Base-by-base conservation (phyloP, 2,113 vertebrate genomes). In the Catagonus wagneri region DNA sequence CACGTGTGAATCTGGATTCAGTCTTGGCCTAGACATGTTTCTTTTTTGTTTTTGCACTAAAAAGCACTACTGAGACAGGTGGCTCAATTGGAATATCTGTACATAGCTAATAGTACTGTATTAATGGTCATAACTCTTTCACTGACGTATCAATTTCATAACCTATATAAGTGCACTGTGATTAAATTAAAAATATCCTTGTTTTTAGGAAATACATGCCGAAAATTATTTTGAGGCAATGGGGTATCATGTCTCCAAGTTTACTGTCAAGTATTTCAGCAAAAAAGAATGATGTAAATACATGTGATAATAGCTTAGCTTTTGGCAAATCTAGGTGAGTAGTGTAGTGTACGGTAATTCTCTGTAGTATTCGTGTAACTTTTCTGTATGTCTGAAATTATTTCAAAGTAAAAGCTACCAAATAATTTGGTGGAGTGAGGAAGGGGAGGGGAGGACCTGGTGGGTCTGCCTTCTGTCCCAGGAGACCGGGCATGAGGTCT, bases 331-430 rank as follows among this genome's bases (percentile, higher is more conserved):
- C 81, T 69, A 13, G 20, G 63, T n/a, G 22, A 50, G 39, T n/a
- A 22, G 10, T 60, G 3, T 56, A 54, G 7, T 60, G 3, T 56
- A 54, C 9, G 29, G 85, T 39, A 75, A 50, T 72, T 93, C 17
- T 85, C 72, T 66, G 20, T 92, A 66, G 34, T 90, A 69, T 63
- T 92, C 83, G 95, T 81, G 32, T 11, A 56, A 34, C 56, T 50
- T 83, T 89, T 85, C 56, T 78, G 34, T 22, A 15, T 79, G 34
- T 94, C 75, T 83, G 22, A 95, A 91, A 56, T 91, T 85, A 76
- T 89, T 95, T 95, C 66, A 81, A 66, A 93, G 11, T 76, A 44
- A 94, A 90, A 66, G 34, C 27, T 84, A 44, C 9, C 56, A 58
- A 69, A 74, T 27, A 81, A 81, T 83, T 29, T 86, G n/a, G n/a